Percentiles rank a stretch among this genome's conserved stretches.
phyloP scores from a whole-genome alignment of 2,113 vertebrate species.

The Dicentrarchus labrax region DNA sequence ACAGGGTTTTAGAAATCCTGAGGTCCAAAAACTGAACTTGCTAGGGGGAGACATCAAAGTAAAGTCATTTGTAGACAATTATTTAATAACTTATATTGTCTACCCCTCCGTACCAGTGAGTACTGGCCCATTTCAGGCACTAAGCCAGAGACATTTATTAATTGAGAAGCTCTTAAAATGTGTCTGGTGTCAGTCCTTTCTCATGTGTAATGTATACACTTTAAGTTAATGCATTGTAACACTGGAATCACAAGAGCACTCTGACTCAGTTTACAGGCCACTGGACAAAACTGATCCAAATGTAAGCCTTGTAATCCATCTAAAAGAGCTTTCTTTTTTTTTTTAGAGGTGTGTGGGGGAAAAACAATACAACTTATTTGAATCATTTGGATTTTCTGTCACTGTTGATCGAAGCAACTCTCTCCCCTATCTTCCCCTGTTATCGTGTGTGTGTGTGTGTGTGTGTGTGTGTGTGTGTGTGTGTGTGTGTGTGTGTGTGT shows the following conservation, averaged over 20 bases:
- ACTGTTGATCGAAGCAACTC: background rate
- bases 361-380: background rate
- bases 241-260: constrained; percentile 9
- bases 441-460: too few species aligned
- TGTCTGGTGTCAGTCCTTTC: background rate
- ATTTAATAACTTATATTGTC: too few species aligned
- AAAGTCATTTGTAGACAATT: too few species aligned
- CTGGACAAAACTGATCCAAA: background rate
- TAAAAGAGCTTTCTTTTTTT: background rate
- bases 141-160: background rate
- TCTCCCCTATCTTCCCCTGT: background rate
- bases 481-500: background rate
- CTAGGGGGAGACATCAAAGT: too few species aligned
- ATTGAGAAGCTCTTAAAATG: background rate
- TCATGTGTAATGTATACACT: background rate
- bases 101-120: too few species aligned
- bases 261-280: background rate
- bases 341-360: background rate
- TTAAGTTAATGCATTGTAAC: background rate
- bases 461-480: background rate
- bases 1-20: too few species aligned
- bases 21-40: too few species aligned
- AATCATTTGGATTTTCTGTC: constrained; percentile 2
- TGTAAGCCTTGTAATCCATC: constrained; percentile 23
- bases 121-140: too few species aligned